Conservation (phyloP, 2,888 invertebrate species). For the Drosophila nr. fundita region DNA sequence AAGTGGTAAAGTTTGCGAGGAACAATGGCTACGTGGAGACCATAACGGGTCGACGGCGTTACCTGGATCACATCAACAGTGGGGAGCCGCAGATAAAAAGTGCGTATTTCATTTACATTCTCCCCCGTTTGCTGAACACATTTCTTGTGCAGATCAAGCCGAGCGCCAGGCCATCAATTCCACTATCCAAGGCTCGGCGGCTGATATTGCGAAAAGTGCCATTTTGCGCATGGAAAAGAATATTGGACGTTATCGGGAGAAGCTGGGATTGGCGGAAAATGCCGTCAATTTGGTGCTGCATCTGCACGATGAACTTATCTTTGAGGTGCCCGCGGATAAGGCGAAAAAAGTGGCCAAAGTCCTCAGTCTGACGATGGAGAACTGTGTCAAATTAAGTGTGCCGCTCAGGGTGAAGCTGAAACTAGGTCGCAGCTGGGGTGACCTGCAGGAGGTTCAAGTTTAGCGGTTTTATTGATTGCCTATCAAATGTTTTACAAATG, state of each 20-base stretch:
- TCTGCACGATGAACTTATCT: slow-evolving; percentile 98
- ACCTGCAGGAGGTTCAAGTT: slow-evolving; percentile 75
- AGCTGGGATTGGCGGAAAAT: slow-evolving; percentile 79
- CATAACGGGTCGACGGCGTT: slow-evolving; percentile 91
- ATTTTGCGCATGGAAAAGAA: slow-evolving; percentile 91
- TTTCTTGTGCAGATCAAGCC: slow-evolving; percentile 88
- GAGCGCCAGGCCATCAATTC: slow-evolving; percentile 99
- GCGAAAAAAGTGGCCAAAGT: slow-evolving; percentile 87
- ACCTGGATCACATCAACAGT: slow-evolving; percentile 91
- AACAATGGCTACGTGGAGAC: slow-evolving; percentile 93
- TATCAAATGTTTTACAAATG: slow-evolving; percentile 10
- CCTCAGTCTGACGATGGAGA: slow-evolving; percentile 93
- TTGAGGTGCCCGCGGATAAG: slow-evolving; percentile 90
- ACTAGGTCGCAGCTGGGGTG: slow-evolving; percentile 93
- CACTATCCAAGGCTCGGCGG: slow-evolving; percentile 97
- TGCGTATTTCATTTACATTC: slow-evolving; percentile 81
- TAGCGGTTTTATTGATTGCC: slow-evolving; percentile 52
- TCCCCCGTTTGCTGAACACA: neutral
- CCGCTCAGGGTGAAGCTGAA: slow-evolving; percentile 95
- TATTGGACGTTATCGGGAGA: slow-evolving; percentile 84
- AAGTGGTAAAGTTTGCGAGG: slow-evolving; percentile 88
- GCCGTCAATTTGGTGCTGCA: slow-evolving; percentile 92
- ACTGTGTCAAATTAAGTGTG: slow-evolving; percentile 89
- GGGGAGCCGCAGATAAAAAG: slow-evolving; percentile 87
- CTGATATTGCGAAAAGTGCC: slow-evolving; percentile 96